Conservation (phyloP, 2,888 invertebrate genomes). For the Caenorhabditis japonica region DNA sequence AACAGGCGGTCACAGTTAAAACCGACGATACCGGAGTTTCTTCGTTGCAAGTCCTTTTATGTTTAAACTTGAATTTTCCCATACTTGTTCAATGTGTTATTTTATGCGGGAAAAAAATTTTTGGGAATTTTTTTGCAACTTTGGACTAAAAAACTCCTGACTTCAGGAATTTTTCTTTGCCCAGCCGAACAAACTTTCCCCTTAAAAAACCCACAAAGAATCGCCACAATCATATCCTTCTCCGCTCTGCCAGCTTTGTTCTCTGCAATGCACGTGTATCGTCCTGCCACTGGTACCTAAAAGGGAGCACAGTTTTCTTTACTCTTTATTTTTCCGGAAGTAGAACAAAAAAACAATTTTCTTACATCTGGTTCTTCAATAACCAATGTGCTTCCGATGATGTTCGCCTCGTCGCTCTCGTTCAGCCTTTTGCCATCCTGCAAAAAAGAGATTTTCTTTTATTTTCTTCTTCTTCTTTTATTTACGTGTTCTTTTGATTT, state of each 20-base stretch:
- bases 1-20: too few species aligned
- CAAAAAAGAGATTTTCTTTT: slow-evolving; percentile 14
- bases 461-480: slow-evolving; percentile 21
- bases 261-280: slow-evolving; percentile 81
- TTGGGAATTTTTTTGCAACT: too few species aligned
- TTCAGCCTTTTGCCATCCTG: slow-evolving; percentile 49
- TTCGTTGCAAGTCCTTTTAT: too few species aligned
- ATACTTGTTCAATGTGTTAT: too few species aligned
- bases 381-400: slow-evolving; percentile 11
- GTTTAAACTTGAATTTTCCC: too few species aligned
- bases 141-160: too few species aligned
- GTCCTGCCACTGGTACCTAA: slow-evolving; percentile 79
- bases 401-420: slow-evolving; percentile 26
- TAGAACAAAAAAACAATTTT: not conserved
- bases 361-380: slow-evolving; percentile 38
- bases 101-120: too few species aligned
- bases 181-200: slow-evolving; percentile 2
- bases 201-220: slow-evolving; percentile 80
- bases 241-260: slow-evolving; percentile 81
- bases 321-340: not conserved
- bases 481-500: slow-evolving; percentile 1
- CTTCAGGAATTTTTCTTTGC: too few species aligned
- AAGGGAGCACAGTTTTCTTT: slow-evolving; percentile 27
- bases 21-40: too few species aligned
- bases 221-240: slow-evolving; percentile 80